Conservation (phyloP, 2,113 vertebrate genomes). For the Procavia capensis region DNA sequence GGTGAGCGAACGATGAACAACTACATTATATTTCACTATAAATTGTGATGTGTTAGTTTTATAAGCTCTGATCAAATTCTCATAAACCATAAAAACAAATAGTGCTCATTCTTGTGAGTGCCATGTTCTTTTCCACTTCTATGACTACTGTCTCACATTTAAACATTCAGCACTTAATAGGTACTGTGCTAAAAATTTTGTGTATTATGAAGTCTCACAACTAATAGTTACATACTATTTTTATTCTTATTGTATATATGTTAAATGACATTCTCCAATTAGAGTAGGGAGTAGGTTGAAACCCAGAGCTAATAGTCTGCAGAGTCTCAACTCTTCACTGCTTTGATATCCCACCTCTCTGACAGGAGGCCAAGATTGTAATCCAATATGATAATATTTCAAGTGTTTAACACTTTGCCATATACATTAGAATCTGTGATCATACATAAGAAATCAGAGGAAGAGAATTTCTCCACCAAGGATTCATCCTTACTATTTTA, state of each 20-base stretch:
- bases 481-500: constrained; percentile 55
- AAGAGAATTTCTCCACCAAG: constrained; percentile 45
- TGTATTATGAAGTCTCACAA: neutral
- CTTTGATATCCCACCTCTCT: neutral
- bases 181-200: neutral
- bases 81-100: neutral
- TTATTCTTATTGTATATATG: neutral
- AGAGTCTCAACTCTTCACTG: neutral
- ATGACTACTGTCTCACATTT: neutral
- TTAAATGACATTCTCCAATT: neutral
- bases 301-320: neutral
- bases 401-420: neutral
- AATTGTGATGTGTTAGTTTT: neutral
- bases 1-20: neutral
- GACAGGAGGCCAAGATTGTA: neutral
- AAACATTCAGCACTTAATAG: neutral
- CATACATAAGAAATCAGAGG: constrained; percentile 8
- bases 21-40: neutral
- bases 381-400: constrained; percentile 38
- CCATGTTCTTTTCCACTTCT: neutral
- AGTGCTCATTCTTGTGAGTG: constrained; percentile 6
- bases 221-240: neutral
- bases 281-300: neutral
- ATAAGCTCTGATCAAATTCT: constrained; percentile 21
- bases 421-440: constrained; percentile 1